Evolutionary conservation across 1,140 invertebrate genomes (phyloP).

Genomic region (Nebria ingens): DNA sequence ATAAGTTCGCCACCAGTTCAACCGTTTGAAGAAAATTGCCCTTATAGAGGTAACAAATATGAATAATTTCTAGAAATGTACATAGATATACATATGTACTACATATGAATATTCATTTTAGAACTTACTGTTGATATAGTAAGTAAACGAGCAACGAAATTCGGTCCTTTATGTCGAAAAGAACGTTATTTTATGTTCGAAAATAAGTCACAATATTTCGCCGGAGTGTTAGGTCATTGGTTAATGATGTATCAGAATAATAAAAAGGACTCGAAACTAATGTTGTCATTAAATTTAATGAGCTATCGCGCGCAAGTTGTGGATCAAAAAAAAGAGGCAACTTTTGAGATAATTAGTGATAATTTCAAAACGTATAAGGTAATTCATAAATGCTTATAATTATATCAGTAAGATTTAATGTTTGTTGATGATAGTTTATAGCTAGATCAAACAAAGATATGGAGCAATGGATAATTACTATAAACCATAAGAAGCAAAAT

Average conservation of each 20-base stretch:
- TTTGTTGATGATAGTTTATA: slow-evolving; percentile 18
- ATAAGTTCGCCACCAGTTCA: background rate
- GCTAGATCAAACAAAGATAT: slow-evolving; percentile 19
- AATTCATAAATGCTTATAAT: slow-evolving; percentile 2
- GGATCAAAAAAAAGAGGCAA: slow-evolving; percentile 13
- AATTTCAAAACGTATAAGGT: slow-evolving; percentile 17
- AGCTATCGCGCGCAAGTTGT: slow-evolving; percentile 15
- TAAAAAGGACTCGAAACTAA: slow-evolving; percentile 18
- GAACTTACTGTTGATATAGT: slow-evolving; percentile 17
- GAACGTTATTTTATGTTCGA: slow-evolving; percentile 18
- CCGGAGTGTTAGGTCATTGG: slow-evolving; percentile 16
- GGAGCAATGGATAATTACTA: slow-evolving; percentile 19
- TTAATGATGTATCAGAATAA: slow-evolving; percentile 17
- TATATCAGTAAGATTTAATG: background rate
- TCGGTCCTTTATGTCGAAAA: slow-evolving; percentile 18
- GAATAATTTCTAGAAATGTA: slow-evolving; percentile 3
- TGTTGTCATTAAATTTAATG: slow-evolving; percentile 17
- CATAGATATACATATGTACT: background rate
- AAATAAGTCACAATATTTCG: slow-evolving; percentile 16
- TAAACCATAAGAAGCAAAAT: slow-evolving; percentile 13
- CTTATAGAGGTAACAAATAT: slow-evolving; percentile 6
- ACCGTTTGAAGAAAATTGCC: background rate
- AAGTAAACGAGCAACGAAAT: slow-evolving; percentile 15
- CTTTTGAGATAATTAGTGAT: slow-evolving; percentile 9
- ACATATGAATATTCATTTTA: slow-evolving; percentile 11